Base-by-base conservation (phyloP, 1,140 invertebrate genomes). In the Archivesica marissinica region DNA sequence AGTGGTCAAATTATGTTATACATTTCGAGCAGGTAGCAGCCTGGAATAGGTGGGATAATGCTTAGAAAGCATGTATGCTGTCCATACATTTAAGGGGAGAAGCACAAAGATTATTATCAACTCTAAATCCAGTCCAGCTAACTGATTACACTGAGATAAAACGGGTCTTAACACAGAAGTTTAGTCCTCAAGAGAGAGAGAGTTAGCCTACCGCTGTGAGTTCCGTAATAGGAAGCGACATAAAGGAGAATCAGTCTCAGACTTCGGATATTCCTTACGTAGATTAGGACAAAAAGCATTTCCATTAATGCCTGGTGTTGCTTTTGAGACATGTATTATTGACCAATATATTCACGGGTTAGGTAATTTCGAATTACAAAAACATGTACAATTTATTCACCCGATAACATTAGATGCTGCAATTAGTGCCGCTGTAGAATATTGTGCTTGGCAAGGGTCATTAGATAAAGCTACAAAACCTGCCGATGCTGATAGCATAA, bases 1-100 rank as follows among this genome's bases (percentile, higher is more conserved):
- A n/a, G n/a, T n/a, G n/a, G n/a, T n/a, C n/a, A n/a, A n/a, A n/a
- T n/a, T n/a, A 86, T 59, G 39, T 86, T 35, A 61, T 86, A 1
- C 85, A 87, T 39, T 87, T 87, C 52, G 85, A 87, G 47, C 61
- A 83, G 54, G 79, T 81, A 0, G 72, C 56, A 0, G n/a, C 23
- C 6, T 83, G 74, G 85, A 87, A 87, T 74, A 39, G 35, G 2
- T 87, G 85, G 79, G 39, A 39, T 76, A 13, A 66, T 35, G 2
- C 28, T 11, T 38, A 80, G 47, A 86, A 54, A 47, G 85, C 68
- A n/a, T 52, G 68, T 52, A 78, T 80, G 44, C 33, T 86, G 3
- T 41, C 76, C 20, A 86, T 86, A 25, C 54, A 59, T 50, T 33
- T 86, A 30, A 64, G 68, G 15, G 85, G 85, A 7, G 30, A 61